These are phyloP conservation scores for Mola mola DNA, from an alignment of 2,113 vertebrate genomes.

Conservation along the genomic window DNA sequence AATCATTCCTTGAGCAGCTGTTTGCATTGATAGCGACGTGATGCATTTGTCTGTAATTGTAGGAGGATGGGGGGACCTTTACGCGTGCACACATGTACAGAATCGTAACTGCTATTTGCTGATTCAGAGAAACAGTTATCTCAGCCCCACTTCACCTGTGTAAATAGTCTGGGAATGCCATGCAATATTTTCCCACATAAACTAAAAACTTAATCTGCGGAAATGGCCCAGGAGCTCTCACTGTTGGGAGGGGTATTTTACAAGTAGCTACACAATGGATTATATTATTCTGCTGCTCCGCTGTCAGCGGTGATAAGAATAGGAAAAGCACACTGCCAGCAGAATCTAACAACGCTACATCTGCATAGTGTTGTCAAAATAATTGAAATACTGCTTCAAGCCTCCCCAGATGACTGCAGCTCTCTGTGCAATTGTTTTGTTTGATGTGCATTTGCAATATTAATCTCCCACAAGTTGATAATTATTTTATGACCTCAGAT, in stretches of 20 bases:
- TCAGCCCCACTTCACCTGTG: constrained; percentile 16
- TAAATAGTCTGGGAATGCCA: constrained; percentile 36
- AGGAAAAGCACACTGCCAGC: constrained; percentile 53
- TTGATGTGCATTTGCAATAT: constrained; percentile 5
- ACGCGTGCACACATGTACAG: constrained; percentile 5
- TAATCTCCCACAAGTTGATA: background rate
- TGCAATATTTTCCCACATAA: constrained; percentile 17
- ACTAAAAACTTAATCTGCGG: constrained; percentile 40
- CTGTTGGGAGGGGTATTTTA: constrained; percentile 54
- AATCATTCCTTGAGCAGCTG: constrained; percentile 55
- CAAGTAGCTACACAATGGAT: constrained; percentile 61
- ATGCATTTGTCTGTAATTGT: constrained; percentile 59
- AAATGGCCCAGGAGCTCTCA: constrained; percentile 43
- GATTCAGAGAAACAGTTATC: constrained; percentile 33
- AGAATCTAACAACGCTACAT: constrained; percentile 42
- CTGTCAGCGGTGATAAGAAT: constrained; percentile 59
- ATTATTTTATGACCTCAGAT: constrained; percentile 6
- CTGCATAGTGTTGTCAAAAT: constrained; percentile 46
- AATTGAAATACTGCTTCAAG: constrained; percentile 40
- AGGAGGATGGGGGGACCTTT: constrained; percentile 28
- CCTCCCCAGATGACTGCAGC: constrained; percentile 9
- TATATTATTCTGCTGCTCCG: constrained; percentile 58
- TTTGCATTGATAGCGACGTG: constrained; percentile 66
- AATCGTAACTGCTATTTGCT: constrained; percentile 17
- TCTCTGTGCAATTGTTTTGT: constrained; percentile 5